Evolutionary conservation across 1,140 invertebrate genomes (phyloP).

Genomic region (Cepaea nemoralis): DNA sequence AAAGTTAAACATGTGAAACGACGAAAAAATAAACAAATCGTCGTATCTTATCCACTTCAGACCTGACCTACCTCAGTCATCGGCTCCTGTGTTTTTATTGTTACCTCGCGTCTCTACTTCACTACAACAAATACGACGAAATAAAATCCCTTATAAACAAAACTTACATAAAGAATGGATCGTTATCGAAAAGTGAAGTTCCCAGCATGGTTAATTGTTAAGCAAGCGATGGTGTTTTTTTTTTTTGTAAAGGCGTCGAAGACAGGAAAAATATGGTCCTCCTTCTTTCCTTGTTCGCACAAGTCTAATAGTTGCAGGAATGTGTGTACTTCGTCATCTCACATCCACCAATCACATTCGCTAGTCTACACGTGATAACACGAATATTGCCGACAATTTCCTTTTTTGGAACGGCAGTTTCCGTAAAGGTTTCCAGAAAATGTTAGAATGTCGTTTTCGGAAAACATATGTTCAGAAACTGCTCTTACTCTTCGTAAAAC

Average conservation of each 20-base stretch:
- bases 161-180: constrained; percentile 48
- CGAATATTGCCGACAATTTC: constrained; percentile 37
- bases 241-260: not conserved
- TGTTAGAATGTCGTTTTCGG: not conserved
- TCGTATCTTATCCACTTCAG: too few relatives aligned
- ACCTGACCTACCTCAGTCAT: too few relatives aligned
- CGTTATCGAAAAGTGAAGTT: constrained; percentile 38
- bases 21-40: too few relatives aligned
- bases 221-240: too few relatives aligned
- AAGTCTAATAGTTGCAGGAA: not conserved
- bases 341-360: not conserved
- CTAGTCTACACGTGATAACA: constrained; percentile 9
- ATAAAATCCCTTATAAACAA: too few relatives aligned
- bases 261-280: not conserved
- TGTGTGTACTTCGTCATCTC: not conserved
- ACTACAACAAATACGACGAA: too few relatives aligned
- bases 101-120: too few relatives aligned
- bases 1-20: too few relatives aligned
- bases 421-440: not conserved
- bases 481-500: too few relatives aligned
- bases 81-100: too few relatives aligned
- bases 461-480: too few relatives aligned
- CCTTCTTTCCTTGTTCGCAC: not conserved
- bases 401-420: not conserved
- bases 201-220: constrained; percentile 29